Conservation (phyloP, 2,888 invertebrate species). For the Zhengitettix transpicula region DNA sequence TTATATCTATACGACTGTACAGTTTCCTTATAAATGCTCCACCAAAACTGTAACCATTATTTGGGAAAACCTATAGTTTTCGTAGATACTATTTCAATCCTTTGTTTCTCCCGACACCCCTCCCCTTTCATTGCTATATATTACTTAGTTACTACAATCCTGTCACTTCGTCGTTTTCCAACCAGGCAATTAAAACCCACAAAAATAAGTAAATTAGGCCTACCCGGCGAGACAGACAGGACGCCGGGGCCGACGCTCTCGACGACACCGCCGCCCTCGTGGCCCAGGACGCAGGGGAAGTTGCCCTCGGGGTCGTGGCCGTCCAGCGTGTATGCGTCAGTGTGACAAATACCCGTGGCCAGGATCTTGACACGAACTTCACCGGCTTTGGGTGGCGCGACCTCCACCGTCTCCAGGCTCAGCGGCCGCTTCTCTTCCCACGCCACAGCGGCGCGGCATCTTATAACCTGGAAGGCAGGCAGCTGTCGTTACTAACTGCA, state of each 20-base stretch:
- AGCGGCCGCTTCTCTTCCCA: background rate
- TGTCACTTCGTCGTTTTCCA: too few species aligned
- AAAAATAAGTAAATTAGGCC: background rate
- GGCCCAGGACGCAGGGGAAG: slow-evolving; percentile 38
- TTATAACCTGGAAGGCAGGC: background rate
- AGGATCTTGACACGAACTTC: slow-evolving; percentile 1
- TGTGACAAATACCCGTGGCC: slow-evolving; percentile 23
- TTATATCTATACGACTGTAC: too few species aligned
- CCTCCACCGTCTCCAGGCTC: background rate
- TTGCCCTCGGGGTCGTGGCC: slow-evolving; percentile 31
- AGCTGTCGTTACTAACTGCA: too few species aligned
- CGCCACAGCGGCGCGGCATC: slow-evolving; percentile 1
- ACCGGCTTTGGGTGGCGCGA: background rate
- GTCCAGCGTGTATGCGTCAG: slow-evolving; percentile 28
- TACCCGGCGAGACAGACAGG: slow-evolving; percentile 26
- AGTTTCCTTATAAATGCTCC: too few species aligned
- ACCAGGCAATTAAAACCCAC: too few species aligned
- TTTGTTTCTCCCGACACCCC: too few species aligned
- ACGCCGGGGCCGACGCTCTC: slow-evolving; percentile 42
- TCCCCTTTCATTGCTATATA: too few species aligned
- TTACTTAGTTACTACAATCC: too few species aligned
- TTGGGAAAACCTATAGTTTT: too few species aligned
- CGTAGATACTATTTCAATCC: too few species aligned
- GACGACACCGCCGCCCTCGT: slow-evolving; percentile 40
- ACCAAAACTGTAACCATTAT: too few species aligned